A percentile compares a stretch with the other conserved stretches of the same genome.
These are phyloP conservation scores for Torymus texanus DNA, from an alignment of 2,888 invertebrate genomes.

Conservation along the genomic window DNA sequence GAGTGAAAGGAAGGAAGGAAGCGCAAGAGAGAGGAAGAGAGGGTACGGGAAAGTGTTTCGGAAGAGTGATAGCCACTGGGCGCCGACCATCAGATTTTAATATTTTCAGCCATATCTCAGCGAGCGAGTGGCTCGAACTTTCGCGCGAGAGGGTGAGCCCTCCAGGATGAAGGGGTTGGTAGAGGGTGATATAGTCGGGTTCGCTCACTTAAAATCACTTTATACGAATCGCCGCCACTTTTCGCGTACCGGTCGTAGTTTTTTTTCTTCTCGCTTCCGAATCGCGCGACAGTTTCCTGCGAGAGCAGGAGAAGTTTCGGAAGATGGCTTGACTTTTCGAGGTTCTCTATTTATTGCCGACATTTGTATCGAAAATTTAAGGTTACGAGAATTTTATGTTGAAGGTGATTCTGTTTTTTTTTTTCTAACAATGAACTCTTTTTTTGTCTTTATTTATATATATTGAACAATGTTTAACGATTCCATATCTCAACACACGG, in stretches of 20 bases:
- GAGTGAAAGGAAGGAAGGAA: conserved; percentile 1
- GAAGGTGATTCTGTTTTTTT: too few species aligned
- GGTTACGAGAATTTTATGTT: too few species aligned
- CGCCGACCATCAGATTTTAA: conserved; percentile 67
- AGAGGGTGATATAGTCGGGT: conserved; percentile 30
- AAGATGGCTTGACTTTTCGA: not conserved
- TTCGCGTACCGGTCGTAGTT: conserved; percentile 53
- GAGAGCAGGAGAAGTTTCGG: not conserved
- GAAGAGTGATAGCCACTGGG: conserved; percentile 40
- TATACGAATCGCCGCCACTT: conserved; percentile 38
- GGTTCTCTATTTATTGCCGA: too few species aligned
- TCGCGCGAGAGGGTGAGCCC: not conserved
- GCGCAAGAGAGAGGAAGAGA: not conserved
- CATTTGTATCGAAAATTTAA: too few species aligned
- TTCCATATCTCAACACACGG: too few species aligned
- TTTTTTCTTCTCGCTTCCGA: too few species aligned
- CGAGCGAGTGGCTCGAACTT: conserved; percentile 31
- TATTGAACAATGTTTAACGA: too few species aligned
- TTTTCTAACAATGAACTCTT: too few species aligned
- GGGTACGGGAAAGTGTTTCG: conserved; percentile 33
- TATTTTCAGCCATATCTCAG: conserved; percentile 71
- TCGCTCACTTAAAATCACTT: conserved; percentile 70
- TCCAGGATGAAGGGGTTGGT: not conserved
- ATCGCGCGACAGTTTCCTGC: conserved; percentile 2
- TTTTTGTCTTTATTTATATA: too few species aligned